A percentile compares a stretch with the other conserved stretches of the same genome.
phyloP scores from a whole-genome alignment of 2,113 vertebrate species.

The Centropus unirufus region DNA sequence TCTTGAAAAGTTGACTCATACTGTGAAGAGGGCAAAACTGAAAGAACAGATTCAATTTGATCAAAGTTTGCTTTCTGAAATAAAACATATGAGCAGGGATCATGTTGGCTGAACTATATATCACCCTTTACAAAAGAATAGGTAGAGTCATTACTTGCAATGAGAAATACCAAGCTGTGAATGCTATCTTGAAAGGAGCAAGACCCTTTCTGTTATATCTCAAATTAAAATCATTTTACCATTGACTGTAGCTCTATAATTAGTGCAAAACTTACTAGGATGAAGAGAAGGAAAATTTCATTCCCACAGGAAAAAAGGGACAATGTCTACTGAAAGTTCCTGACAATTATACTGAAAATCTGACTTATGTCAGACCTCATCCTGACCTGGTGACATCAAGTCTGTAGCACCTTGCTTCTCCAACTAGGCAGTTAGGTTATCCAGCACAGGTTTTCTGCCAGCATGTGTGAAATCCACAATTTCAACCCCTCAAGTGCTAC shows the following conservation, averaged over 20 bases:
- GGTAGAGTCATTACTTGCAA: background rate
- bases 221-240: background rate
- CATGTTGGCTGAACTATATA: rapidly evolving
- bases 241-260: background rate
- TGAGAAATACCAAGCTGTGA: background rate
- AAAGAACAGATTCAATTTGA: background rate
- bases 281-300: background rate
- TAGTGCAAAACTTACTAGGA: background rate
- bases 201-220: background rate
- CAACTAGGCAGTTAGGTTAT: background rate
- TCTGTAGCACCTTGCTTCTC: background rate
- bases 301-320: background rate
- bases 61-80: background rate
- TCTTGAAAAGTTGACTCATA: background rate
- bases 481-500: background rate
- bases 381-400: background rate
- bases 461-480: background rate
- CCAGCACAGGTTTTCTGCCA: background rate
- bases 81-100: background rate
- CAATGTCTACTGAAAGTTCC: background rate
- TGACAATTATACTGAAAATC: background rate
- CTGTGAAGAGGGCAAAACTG: background rate
- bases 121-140: background rate
- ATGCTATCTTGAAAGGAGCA: background rate
- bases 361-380: background rate